Base-by-base conservation (phyloP, 2,797 vertebrate genomes). In the Pantherophis vulpinus region DNA sequence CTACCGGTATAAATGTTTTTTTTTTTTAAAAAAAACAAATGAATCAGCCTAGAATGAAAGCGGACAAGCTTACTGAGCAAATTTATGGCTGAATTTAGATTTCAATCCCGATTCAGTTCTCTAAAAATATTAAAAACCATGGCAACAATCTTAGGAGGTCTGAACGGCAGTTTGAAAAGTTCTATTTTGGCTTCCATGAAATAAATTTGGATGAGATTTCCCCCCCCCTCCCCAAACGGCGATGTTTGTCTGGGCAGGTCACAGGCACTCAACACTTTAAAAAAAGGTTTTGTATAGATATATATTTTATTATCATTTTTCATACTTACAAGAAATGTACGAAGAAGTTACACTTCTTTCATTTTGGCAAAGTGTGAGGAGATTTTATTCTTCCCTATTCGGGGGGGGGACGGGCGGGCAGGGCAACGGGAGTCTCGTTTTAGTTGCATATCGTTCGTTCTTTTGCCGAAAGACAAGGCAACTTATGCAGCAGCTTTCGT, bases 241-340 rank as follows among this genome's bases (percentile, higher is more conserved):
- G 18, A 42, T 10, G 23, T 86, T 25, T 86, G 3, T 9, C 16
- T 37, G 18, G 2, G 20, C 55, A n/a, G n/a, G 12, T 9, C 37
- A 51, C 59, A 47, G 14, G 13, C 27, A 61, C 27, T 13, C 25
- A 51, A 47, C 4, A 29, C 42, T 51, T 29, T 4, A 29, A 63
- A 23, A 1, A 1, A 56, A 51, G 47, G 3, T 89, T 89, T 89
- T 89, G 25, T 63, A 89, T 27, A 89, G 88, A 61, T 89, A 89
- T 47, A 89, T 29, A 51, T 89, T 87, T 60, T 89, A 89, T 60
- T 58, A 89, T 58, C 88, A 89, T 89, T 63, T 89, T 42, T 63
- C 25, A 63, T 87, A 87, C 86, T 87, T 87, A 55, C 32, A 89
- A 89, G 88, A 63, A 89, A 89, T 63, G 59, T 61, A 51, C 27